These are phyloP conservation scores for Exaiptasia diaphana DNA, from an alignment of 64 coral and sea anemone genomes.

Conservation along the genomic window DNA sequence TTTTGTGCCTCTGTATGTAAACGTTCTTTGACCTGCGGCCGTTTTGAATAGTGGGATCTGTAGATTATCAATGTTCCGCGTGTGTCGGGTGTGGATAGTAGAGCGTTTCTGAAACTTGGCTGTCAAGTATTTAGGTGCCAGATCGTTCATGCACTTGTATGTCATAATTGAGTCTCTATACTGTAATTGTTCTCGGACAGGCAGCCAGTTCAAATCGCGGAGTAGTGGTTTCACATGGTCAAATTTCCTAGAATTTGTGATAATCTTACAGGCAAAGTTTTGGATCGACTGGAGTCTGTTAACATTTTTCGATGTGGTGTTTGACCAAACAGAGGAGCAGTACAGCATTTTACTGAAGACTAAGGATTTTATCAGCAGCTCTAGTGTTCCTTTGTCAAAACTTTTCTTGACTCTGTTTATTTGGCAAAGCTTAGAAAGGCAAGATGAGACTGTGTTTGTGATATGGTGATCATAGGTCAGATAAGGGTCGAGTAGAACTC, in stretches of 20 bases:
- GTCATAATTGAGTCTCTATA: constrained; percentile 35
- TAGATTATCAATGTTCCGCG: constrained; percentile 12
- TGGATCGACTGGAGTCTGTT: constrained; percentile 14
- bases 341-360: background rate
- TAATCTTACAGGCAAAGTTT: constrained; percentile 42
- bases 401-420: background rate
- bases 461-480: background rate
- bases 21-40: constrained; percentile 1
- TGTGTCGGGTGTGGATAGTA: constrained; percentile 20
- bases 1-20: background rate
- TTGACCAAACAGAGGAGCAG: background rate
- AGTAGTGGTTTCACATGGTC: constrained; percentile 41
- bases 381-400: background rate
- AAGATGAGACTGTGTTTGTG: background rate
- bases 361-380: background rate
- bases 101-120: constrained; percentile 29
- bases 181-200: constrained; percentile 38
- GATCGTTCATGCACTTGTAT: constrained; percentile 11
- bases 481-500: background rate
- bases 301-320: background rate
- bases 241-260: constrained; percentile 48
- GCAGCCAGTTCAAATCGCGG: constrained; percentile 35
- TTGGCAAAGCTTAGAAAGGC: background rate
- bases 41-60: constrained; percentile 18
- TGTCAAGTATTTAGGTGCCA: constrained; percentile 14